These are phyloP conservation scores for Mustela nigripes DNA, from an alignment of 2,113 vertebrate genomes.

Conservation along the genomic window DNA sequence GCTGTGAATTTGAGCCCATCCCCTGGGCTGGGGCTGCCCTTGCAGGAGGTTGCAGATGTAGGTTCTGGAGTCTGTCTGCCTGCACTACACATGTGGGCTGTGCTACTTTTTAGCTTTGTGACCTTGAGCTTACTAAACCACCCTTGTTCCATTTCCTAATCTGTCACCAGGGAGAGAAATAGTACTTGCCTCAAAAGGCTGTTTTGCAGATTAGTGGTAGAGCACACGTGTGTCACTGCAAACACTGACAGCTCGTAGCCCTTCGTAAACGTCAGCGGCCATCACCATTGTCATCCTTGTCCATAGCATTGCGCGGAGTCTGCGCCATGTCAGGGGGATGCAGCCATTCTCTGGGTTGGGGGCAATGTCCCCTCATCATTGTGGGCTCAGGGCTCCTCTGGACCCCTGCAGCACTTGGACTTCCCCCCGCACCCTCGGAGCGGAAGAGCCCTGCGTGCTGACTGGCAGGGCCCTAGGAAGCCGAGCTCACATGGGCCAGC, in stretches of 20 bases:
- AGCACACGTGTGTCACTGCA: neutral
- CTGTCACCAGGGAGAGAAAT: neutral
- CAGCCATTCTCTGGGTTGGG: neutral
- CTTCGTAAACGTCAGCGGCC: neutral
- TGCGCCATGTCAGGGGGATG: neutral
- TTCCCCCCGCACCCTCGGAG: neutral
- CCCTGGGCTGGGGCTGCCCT: neutral
- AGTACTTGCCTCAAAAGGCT: neutral
- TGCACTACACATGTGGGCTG: neutral
- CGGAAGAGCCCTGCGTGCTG: neutral
- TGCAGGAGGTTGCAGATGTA: neutral
- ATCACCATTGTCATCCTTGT: neutral
- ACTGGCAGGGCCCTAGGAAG: neutral
- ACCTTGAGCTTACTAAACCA: neutral
- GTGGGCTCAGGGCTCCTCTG: neutral
- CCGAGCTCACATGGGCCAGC: fast-evolving
- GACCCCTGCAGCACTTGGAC: neutral
- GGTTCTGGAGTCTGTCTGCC: neutral
- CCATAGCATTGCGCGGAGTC: neutral
- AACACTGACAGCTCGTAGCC: too few species aligned
- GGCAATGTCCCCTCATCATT: neutral
- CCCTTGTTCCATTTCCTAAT: neutral
- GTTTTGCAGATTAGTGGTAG: neutral
- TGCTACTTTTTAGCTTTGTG: neutral
- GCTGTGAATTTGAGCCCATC: neutral